Base-by-base conservation (phyloP, 2,888 invertebrate genomes). In the Epiblema foenella region DNA sequence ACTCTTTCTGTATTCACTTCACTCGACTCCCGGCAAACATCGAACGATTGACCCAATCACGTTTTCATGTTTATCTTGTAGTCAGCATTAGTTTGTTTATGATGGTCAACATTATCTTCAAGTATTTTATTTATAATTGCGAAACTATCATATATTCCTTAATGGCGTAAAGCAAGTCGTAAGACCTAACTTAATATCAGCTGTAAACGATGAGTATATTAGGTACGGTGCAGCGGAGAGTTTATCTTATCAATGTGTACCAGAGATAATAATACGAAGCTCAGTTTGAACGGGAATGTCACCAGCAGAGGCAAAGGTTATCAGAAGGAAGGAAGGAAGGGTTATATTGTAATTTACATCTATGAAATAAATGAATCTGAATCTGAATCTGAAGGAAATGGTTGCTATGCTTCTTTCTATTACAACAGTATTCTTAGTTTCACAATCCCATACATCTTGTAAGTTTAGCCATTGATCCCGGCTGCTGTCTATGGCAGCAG, bases 241-340 rank as follows among this genome's bases (percentile, higher is more conserved):
- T 85, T 86, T 88, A 86, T 87, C 86, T 89, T 86, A 89, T 88
- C 89, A 63, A 33, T 77, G 77, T 85, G 83, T 79, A 82, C 79
- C 78, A 71, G 73, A 78, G 78, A 79, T 83, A 82, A 78, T 76
- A 71, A 76, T 77, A 75, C 75, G 75, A 77, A 78, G 78, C 75
- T 77, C 78, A 80, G 79, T 77, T 76, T 78, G 73, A 78, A 76
- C 78, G 56, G 46, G 24, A 63, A 74, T 78, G 76, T 77, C 78
- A 79, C 78, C 76, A 77, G 79, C 79, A 84, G 82, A 79, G 76
- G 69, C 68, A 73, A 71, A 73, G 77, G 79, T 74, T 77, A 74
- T 74, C 74, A 20, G 3, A 39, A 39, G 59, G n/a, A n/a, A n/a
- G n/a, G n/a, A n/a, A n/a, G n/a, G n/a, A n/a, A n/a, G n/a, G n/a